These are phyloP conservation scores for Kryptopterus vitreolus DNA, from an alignment of 2,797 vertebrate genomes.

Conservation along the genomic window DNA sequence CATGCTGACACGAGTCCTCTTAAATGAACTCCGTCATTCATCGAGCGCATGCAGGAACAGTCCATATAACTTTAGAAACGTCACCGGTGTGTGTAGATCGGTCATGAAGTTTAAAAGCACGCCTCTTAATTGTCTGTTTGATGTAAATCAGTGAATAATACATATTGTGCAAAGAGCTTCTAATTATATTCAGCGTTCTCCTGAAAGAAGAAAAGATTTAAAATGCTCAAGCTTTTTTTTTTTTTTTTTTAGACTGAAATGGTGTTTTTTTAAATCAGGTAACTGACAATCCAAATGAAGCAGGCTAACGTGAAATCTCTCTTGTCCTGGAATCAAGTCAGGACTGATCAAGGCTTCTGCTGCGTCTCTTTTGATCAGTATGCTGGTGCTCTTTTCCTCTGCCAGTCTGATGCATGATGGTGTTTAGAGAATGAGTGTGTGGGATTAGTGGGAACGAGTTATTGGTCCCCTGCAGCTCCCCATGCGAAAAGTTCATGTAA, in stretches of 20 bases:
- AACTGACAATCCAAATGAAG: not conserved
- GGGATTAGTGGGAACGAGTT: slow-evolving; percentile 41
- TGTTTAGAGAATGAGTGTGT: slow-evolving; percentile 45
- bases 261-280: slow-evolving; percentile 4
- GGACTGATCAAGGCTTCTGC: slow-evolving; percentile 35
- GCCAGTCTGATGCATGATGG: slow-evolving; percentile 25
- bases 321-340: not conserved
- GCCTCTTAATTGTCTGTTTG: not conserved
- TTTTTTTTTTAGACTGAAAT: too few relatives aligned
- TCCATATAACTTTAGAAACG: not conserved
- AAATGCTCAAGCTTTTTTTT: too few relatives aligned
- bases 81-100: not conserved
- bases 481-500: slow-evolving; percentile 36
- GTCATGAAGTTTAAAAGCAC: not conserved
- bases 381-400: slow-evolving; percentile 27
- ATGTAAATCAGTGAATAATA: not conserved
- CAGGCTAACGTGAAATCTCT: slow-evolving; percentile 17
- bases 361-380: slow-evolving; percentile 42
- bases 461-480: slow-evolving; percentile 34
- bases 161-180: not conserved
- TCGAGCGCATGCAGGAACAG: not conserved
- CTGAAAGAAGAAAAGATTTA: not conserved
- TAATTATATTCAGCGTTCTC: not conserved
- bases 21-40: slow-evolving; percentile 35
- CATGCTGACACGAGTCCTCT: slow-evolving; percentile 25